Conservation (phyloP, 2,113 vertebrate genomes). For the Notothenia rossii region DNA sequence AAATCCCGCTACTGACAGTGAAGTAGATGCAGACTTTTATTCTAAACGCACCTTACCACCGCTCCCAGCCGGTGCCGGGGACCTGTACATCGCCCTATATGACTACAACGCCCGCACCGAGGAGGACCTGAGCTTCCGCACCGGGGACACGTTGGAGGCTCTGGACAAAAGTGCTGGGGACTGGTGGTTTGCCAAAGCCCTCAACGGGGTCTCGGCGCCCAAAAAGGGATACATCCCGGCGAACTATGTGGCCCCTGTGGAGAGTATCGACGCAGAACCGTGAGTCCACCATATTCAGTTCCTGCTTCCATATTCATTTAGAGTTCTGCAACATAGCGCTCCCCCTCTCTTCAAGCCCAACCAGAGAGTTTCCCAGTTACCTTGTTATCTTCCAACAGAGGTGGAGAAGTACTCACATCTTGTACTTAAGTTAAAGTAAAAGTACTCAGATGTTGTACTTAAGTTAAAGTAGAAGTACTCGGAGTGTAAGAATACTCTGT, state of each 20-base stretch:
- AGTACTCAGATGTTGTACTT: too few species aligned
- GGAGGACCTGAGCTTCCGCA: constrained; percentile 90
- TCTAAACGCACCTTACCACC: accelerated
- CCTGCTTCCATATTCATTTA: neutral
- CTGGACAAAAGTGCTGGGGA: constrained; percentile 82
- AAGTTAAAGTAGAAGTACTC: too few species aligned
- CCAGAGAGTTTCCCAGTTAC: too few species aligned
- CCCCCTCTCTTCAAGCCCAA: too few species aligned
- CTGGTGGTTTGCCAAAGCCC: constrained; percentile 90
- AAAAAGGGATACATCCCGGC: constrained; percentile 91
- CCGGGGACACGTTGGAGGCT: constrained; percentile 88
- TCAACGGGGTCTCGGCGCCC: constrained; percentile 71
- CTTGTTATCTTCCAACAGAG: too few species aligned
- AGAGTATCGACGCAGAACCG: constrained; percentile 91
- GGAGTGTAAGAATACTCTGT: too few species aligned
- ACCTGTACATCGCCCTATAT: constrained; percentile 88
- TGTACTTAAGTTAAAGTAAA: too few species aligned
- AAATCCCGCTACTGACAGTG: accelerated
- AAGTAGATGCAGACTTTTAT: accelerated
- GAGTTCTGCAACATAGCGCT: too few species aligned
- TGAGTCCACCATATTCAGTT: constrained; percentile 54
- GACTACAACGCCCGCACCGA: constrained; percentile 90
- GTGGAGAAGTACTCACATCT: too few species aligned
- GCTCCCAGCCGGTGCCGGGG: neutral
- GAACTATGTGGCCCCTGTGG: constrained; percentile 91